Evolutionary conservation across 2,797 vertebrate species (phyloP).

Genomic region (Onychomys torridus): DNA sequence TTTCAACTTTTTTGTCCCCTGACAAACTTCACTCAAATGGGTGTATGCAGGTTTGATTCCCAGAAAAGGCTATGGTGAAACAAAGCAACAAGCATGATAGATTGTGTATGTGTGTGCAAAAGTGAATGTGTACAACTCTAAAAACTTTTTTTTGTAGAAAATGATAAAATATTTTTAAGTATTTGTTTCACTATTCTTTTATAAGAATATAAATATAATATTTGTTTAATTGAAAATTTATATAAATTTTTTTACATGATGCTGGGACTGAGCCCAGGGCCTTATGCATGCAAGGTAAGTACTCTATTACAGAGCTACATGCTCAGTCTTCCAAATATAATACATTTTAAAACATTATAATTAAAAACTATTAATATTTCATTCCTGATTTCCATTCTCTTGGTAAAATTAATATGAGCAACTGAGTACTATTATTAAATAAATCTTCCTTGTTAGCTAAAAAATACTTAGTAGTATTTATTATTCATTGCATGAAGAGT

Average conservation of each 20-base stretch:
- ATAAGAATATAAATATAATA: not conserved
- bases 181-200: not conserved
- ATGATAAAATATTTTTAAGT: not conserved
- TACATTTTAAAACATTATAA: not conserved
- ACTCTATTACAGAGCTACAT: not conserved
- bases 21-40: not conserved
- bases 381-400: not conserved
- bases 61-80: not conserved
- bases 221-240: not conserved
- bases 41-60: not conserved
- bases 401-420: not conserved
- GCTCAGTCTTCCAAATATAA: not conserved
- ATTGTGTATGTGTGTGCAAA: not conserved
- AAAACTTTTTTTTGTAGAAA: not conserved
- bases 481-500: not conserved
- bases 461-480: not conserved
- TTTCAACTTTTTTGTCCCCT: not conserved
- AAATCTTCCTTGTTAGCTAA: constrained; percentile 4
- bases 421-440: not conserved
- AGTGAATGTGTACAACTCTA: not conserved
- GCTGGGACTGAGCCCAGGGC: not conserved
- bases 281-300: not conserved
- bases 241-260: not conserved
- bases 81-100: not conserved
- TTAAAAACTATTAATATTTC: not conserved